These are phyloP conservation scores for Pontoporia blainvillei DNA, from an alignment of 2,113 vertebrate species.

Conservation along the genomic window DNA sequence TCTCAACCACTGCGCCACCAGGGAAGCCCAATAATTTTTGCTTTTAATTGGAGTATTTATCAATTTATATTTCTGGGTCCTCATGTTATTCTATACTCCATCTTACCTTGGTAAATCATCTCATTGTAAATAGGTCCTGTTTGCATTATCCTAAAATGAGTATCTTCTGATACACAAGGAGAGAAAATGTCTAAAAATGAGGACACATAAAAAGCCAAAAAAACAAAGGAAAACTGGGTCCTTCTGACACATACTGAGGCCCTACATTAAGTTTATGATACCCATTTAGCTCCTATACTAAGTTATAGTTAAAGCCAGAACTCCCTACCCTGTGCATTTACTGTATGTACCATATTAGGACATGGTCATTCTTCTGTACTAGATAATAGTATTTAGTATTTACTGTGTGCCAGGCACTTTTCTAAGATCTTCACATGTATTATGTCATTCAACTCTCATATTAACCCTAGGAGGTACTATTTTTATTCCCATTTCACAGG, in stretches of 20 bases:
- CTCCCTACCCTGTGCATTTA: background rate
- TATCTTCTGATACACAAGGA: background rate
- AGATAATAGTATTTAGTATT: background rate
- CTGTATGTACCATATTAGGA: accelerated
- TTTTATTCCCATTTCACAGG: background rate
- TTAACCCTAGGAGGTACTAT: background rate
- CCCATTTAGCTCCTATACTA: accelerated
- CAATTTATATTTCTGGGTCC: background rate
- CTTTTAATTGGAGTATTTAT: background rate
- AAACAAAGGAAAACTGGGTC: background rate
- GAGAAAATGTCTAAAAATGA: background rate
- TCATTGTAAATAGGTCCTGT: background rate
- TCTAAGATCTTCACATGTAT: background rate
- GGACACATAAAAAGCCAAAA: background rate
- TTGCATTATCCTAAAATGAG: background rate
- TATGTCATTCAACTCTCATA: background rate
- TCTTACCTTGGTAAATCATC: background rate
- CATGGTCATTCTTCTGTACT: background rate
- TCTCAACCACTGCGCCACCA: no score
- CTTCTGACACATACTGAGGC: background rate
- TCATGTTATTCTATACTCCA: background rate
- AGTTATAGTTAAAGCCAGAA: background rate
- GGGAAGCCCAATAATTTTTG: no score
- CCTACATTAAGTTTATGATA: background rate
- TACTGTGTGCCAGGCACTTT: background rate